Evolutionary conservation across 2,113 vertebrate species (phyloP), one percentile per base, ranked within the genome.

Genomic region (Camelus dromedarius): DNA sequence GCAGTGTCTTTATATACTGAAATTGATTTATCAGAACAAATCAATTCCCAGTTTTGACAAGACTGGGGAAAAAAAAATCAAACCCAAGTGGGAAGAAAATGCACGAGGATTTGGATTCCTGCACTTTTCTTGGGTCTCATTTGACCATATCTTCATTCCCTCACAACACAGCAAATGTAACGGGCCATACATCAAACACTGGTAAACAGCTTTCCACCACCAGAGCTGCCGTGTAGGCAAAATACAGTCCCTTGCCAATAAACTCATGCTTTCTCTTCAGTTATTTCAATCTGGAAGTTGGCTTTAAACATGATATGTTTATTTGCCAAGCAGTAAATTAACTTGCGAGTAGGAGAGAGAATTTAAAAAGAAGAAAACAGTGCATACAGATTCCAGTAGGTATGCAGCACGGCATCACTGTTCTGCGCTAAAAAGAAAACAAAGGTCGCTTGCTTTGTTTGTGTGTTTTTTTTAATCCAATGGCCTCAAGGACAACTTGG

Each of bases 301-400:
- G 88, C 70, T 96, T 97, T 98, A 97, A 98, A 93, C 48, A 91
- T 97, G 97, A 96, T 89, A 19, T 96, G 84, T 96, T 97, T 97
- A 98, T 98, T 98, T 98, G 94, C 97, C 98, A 98, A 97, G 86
- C 48, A 98, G 83, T 67, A 97, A 98, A 98, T 97, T 98, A 97
- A 98, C 98, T 98, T 97, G 91, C 98, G 11, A 97, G 62, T 56
- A 87, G 85, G 84, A 95, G 82, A 95, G 79, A 88, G 11, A 97
- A 89, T 96, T 97, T 90, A 81, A 72, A 83, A 93, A 83, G 70
- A 30, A 92, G 24, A 79, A 93, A 95, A 62, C 7, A 46, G 11
- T 6, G 7, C 15, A 72, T 91, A 91, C 82, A 75, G 76, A 96
- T 48, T 85, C 38, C 62, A 94, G 80, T 89, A 95, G 96, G 73